Conservation (phyloP, 2,888 invertebrate genomes). For the Mellilla xanthometata region DNA sequence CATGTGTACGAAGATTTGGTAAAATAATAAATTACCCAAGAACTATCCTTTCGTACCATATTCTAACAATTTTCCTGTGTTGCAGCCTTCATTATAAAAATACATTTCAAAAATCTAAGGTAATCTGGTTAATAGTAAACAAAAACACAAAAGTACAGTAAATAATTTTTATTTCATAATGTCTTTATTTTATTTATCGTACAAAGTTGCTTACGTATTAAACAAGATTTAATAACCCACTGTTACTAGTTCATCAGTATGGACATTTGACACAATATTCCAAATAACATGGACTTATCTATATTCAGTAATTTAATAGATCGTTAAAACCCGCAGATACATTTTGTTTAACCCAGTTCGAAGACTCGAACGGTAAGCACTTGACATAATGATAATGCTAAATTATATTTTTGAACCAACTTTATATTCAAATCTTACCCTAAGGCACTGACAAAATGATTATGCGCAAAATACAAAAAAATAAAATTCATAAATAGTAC, state of each 20-base stretch:
- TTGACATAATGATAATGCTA: slow-evolving; percentile 36
- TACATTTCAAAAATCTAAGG: too few relatives aligned
- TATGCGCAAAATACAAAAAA: slow-evolving; percentile 56
- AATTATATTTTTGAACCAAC: not conserved
- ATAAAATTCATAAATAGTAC: slow-evolving; percentile 62
- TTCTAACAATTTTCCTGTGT: too few relatives aligned
- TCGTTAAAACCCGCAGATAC: slow-evolving; percentile 29
- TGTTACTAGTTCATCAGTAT: slow-evolving; percentile 24
- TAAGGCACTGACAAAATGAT: slow-evolving; percentile 78
- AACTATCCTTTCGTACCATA: too few relatives aligned
- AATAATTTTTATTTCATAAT: slow-evolving; percentile 70
- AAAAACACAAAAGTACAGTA: slow-evolving; percentile 15
- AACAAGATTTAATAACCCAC: slow-evolving; percentile 46
- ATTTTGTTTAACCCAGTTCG: slow-evolving; percentile 29
- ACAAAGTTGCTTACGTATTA: slow-evolving; percentile 74
- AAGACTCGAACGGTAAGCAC: slow-evolving; percentile 25
- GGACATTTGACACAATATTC: slow-evolving; percentile 66
- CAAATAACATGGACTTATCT: slow-evolving; percentile 27
- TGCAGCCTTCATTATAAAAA: too few relatives aligned
- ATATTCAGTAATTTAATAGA: slow-evolving; percentile 40
- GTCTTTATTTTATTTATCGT: slow-evolving; percentile 77
- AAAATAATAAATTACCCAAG: too few relatives aligned
- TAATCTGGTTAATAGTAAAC: too few relatives aligned
- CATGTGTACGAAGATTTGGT: too few relatives aligned
- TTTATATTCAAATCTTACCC: slow-evolving; percentile 54